phyloP scores from a whole-genome alignment of 2,888 invertebrate genomes.

The Oxystoma pomonae region DNA sequence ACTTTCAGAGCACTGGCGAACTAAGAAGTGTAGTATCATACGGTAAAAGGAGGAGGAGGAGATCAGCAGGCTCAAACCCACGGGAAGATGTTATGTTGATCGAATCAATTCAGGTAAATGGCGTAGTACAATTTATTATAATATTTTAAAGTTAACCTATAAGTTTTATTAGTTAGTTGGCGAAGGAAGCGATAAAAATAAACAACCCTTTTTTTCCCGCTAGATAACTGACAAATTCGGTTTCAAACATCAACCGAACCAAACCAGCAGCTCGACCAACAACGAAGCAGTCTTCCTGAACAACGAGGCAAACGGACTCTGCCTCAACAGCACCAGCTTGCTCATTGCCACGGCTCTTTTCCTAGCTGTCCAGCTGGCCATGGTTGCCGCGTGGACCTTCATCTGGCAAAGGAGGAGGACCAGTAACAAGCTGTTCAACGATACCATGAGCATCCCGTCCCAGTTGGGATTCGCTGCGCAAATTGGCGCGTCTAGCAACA shows the following conservation, averaged over 20 bases:
- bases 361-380: constrained; percentile 79
- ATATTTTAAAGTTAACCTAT: too few relatives aligned
- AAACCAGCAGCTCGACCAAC: constrained; percentile 47
- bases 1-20: constrained; percentile 63
- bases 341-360: constrained; percentile 83
- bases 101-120: constrained; percentile 61
- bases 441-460: constrained; percentile 64
- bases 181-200: too few relatives aligned
- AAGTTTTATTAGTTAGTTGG: too few relatives aligned
- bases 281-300: constrained; percentile 69
- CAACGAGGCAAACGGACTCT: constrained; percentile 52
- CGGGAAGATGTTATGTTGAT: constrained; percentile 83
- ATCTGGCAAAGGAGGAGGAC: constrained; percentile 76
- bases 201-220: constrained; percentile 43
- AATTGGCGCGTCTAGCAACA: constrained; percentile 55
- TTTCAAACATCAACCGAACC: constrained; percentile 65
- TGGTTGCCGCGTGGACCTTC: constrained; percentile 85
- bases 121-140: too few relatives aligned
- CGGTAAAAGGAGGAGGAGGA: constrained; percentile 71
- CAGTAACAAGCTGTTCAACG: constrained; percentile 53
- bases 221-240: constrained; percentile 91
- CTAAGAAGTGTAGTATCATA: constrained; percentile 78
- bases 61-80: constrained; percentile 52
- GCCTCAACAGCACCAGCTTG: constrained; percentile 75
- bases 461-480: constrained; percentile 43